These are phyloP conservation scores for Hesperia comma DNA, from an alignment of 2,888 invertebrate species.

Conservation along the genomic window DNA sequence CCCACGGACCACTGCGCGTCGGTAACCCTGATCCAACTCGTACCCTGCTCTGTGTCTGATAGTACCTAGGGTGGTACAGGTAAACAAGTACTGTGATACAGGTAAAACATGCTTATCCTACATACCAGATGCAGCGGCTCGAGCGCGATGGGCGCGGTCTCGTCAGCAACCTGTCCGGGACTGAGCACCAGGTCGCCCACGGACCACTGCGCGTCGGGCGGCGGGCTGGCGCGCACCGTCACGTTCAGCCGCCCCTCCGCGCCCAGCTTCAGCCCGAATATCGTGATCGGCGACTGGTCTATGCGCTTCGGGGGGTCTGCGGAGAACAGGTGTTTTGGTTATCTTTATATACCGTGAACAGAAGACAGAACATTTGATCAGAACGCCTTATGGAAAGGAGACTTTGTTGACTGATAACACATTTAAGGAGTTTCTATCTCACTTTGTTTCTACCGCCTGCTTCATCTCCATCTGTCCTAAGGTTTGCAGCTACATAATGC, in stretches of 20 bases:
- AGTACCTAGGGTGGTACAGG: no score
- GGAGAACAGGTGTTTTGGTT: background rate
- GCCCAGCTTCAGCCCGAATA: constrained; percentile 90
- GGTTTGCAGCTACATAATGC: no score
- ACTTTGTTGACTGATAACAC: no score
- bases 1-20: constrained; percentile 87
- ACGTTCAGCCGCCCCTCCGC: constrained; percentile 88
- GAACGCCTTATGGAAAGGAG: no score
- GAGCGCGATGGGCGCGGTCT: constrained; percentile 53
- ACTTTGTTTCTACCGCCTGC: no score
- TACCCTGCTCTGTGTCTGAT: no score
- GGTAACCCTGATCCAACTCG: constrained; percentile 51
- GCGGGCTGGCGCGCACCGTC: constrained; percentile 89
- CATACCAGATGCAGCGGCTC: constrained; percentile 65
- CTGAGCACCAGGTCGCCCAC: constrained; percentile 74
- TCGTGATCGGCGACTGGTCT: constrained; percentile 82
- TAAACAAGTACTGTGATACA: no score
- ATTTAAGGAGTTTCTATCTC: no score
- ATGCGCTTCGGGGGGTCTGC: constrained; percentile 87
- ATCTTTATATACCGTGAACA: background rate
- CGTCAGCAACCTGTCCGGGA: constrained; percentile 49
- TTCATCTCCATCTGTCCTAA: no score
- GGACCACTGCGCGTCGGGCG: constrained; percentile 88
- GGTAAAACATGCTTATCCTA: no score
- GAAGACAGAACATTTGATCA: no score